Conservation (phyloP, 2,888 invertebrate genomes). For the Agrypnus murinus region DNA sequence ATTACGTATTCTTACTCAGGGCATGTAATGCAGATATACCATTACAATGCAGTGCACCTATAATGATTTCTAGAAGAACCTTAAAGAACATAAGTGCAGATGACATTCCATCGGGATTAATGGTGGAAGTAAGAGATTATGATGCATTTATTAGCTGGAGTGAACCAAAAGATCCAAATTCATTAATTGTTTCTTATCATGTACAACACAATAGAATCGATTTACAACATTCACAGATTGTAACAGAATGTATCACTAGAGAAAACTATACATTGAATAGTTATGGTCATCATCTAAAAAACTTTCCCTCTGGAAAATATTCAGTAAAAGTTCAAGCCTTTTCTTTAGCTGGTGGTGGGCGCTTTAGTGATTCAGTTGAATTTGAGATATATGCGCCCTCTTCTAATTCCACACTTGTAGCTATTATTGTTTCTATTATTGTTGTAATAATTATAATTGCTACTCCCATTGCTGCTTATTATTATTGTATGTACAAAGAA, state of each 20-base stretch:
- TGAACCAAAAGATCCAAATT: slow-evolving; percentile 78
- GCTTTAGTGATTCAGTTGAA: slow-evolving; percentile 61
- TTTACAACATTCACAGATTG: slow-evolving; percentile 65
- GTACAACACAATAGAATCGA: slow-evolving; percentile 73
- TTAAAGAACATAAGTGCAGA: slow-evolving; percentile 68
- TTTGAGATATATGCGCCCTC: slow-evolving; percentile 56
- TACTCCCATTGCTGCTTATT: slow-evolving; percentile 46
- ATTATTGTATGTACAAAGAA: slow-evolving; percentile 63
- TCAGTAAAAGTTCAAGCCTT: slow-evolving; percentile 75
- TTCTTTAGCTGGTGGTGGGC: slow-evolving; percentile 75
- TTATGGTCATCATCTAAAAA: slow-evolving; percentile 62
- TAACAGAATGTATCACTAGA: slow-evolving; percentile 73
- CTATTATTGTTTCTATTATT: slow-evolving; percentile 41
- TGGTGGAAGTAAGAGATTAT: slow-evolving; percentile 53
- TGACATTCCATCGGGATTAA: slow-evolving; percentile 62
- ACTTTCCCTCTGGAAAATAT: slow-evolving; percentile 75
- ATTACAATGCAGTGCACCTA: slow-evolving; percentile 71
- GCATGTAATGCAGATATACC: slow-evolving; percentile 75
- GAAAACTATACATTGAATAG: slow-evolving; percentile 59
- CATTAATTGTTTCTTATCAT: slow-evolving; percentile 77
- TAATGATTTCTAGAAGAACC: slow-evolving; percentile 73
- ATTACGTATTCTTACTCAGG: slow-evolving; percentile 76
- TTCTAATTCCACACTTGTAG: background rate
- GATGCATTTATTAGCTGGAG: slow-evolving; percentile 72
- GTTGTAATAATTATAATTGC: slow-evolving; percentile 58